Evolutionary conservation across 2,888 invertebrate genomes (phyloP), one percentile per base, ranked within the genome.

Genomic region (Synergus itoensis): DNA sequence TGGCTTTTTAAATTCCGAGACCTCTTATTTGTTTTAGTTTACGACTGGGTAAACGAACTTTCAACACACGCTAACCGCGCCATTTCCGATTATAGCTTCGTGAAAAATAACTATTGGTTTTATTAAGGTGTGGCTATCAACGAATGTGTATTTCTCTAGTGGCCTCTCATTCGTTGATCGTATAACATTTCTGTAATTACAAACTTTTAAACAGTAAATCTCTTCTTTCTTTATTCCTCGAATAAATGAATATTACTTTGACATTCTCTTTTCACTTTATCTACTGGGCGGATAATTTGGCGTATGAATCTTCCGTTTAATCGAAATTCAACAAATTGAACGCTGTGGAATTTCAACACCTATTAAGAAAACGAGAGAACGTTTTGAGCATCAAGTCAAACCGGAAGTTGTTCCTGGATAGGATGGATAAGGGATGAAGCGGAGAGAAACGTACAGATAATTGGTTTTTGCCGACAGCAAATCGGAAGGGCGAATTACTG

Each of bases 331-430:
- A 53, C 36, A 48, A 73, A 73, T 73, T 65, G 65, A 41, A 65
- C 41, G 65, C 65, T 43, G 43, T 40, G 65, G 41, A 65, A 65
- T 65, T 65, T 65, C n/a, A 53, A 73, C 40, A 40, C 48, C 48
- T 73, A 57, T 73, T 40, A 77, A 79, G 69, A 21, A 62, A 21
- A 28, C 28, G 12, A 28, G 11, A 62, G 11, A 62, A 62, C 73
- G 40, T 73, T 73, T 48, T 57, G 77, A 79, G 77, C 81, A 77
- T 62, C 53, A 76, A 43, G 53, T 79, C 63, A 81, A 81, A 81
- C 77, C 79, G 81, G 82, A 82, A 82, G 78, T 81, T 82, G 64
- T 77, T 77, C 78, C 69, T 28, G 53, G 53, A 53, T 7, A 48
- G 73, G 73, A 53, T 40, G 40, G 28, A 28, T 53, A 9, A 48